Base-by-base conservation (phyloP, 2,113 vertebrate species). In the Chionodraco myersi region DNA sequence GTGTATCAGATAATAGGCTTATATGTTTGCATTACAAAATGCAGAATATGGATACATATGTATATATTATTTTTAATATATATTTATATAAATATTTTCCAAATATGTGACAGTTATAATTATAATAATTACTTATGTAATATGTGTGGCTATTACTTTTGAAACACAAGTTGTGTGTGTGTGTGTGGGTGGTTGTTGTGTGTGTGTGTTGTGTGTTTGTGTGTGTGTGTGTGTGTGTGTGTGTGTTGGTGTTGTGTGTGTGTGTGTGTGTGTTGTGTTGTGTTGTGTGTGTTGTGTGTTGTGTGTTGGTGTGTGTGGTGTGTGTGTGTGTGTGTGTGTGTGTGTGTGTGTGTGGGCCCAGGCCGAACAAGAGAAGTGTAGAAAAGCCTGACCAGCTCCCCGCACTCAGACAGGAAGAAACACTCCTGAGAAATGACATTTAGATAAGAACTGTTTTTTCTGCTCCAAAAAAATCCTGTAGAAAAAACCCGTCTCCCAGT, bases 381-480 rank as follows among this genome's bases (percentile, higher is more conserved):
- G 49, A 82, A 61, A 80, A 65, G 66, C 15, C 0, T 1, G 48
- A 57, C 18, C 34, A 58, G 58, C 59, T 71, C 13, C 15, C 18
- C 18, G 23, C 21, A 1, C 13, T 23, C 15, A n/a, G 30, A 51
- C 23, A 26, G 16, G 48, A 79, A n/a, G 13, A 70, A 56, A 51
- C 2, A 14, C 67, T 57, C 44, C 59, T 44, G 30, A 14, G 47
- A 53, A 44, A 58, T 45, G 30, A 11, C 36, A 51, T 44, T 60
- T 21, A 62, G 58, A 41, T 83, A 78, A 67, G 49, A 82, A 47
- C 34, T 62, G 44, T 4, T 56, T 70, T 41, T 52, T 76, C n/a
- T 61, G 10, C 52, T 41, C 34, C 58, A 15, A 70, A 16, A 68
- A 75, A 23, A 6, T 52, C 58, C 59, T 69, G 54, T 30, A 23